Percentiles rank a stretch among this genome's conserved stretches.
phyloP scores from a whole-genome alignment of 1,140 invertebrate species.

The Hylaeus volcanicus region DNA sequence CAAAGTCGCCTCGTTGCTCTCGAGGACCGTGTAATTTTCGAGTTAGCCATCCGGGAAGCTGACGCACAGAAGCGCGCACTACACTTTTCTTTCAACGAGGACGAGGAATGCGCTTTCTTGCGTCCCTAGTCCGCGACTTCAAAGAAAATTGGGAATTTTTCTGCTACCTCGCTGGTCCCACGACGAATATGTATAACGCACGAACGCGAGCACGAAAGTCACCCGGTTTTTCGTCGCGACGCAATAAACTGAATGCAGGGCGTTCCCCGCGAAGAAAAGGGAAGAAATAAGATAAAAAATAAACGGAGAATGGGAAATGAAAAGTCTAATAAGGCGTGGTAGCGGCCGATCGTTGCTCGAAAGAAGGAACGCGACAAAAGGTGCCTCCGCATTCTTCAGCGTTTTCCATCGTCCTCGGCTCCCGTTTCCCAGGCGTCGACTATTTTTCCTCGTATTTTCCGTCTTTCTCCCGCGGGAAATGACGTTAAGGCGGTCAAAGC shows the following conservation, averaged over 20 bases:
- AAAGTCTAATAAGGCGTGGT: constrained; percentile 40
- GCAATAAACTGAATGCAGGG: neutral
- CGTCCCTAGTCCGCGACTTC: neutral
- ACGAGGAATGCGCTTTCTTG: too few species aligned
- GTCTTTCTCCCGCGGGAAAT: constrained; percentile 18
- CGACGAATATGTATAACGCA: neutral
- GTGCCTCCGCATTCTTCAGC: neutral
- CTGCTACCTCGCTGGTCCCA: neutral
- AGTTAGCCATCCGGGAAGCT: too few species aligned
- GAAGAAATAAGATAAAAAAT: neutral
- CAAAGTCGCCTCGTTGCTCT: too few species aligned
- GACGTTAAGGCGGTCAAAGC: neutral
- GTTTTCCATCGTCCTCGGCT: neutral
- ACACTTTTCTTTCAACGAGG: too few species aligned
- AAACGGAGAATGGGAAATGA: neutral
- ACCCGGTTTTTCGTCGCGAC: neutral
- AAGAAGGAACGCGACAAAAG: constrained; percentile 9
- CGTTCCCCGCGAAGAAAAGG: neutral
- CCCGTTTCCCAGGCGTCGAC: neutral
- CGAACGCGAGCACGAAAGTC: neutral
- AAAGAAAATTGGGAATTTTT: neutral
- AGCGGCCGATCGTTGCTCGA: neutral
- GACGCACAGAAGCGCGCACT: too few species aligned
- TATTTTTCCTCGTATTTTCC: neutral
- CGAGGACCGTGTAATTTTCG: too few species aligned